phyloP scores from a whole-genome alignment of 2,113 vertebrate genomes.

The Ahaetulla prasina region DNA sequence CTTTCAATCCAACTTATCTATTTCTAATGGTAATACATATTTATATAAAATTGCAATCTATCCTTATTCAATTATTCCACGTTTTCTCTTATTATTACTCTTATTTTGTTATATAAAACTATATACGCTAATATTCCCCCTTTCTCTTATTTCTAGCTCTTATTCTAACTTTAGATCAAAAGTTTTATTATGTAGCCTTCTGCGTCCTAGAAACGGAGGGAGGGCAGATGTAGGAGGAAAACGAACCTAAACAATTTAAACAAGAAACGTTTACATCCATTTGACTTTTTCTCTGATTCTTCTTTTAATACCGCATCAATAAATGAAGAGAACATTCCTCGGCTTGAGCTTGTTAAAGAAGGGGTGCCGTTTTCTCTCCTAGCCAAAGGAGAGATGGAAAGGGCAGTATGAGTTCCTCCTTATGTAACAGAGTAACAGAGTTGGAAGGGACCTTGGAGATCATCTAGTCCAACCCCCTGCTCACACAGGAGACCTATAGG shows the following conservation, averaged over 20 bases:
- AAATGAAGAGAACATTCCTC: constrained; percentile 36
- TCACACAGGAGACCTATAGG: too few species aligned
- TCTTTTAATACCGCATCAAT: constrained; percentile 26
- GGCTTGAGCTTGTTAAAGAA: constrained; percentile 29
- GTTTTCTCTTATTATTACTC: too few species aligned
- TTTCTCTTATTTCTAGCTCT: too few species aligned
- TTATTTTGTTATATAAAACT: too few species aligned
- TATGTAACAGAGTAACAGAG: not conserved
- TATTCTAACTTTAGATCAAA: not conserved
- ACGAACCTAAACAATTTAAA: not conserved
- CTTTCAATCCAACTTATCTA: too few species aligned
- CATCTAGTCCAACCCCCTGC: too few species aligned
- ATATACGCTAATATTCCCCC: too few species aligned
- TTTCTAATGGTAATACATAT: too few species aligned
- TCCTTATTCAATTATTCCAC: too few species aligned
- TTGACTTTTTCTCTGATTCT: constrained; percentile 6
- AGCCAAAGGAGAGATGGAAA: constrained; percentile 14
- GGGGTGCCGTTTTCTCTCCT: constrained; percentile 18
- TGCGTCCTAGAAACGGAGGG: constrained; percentile 23
- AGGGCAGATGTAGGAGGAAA: not conserved
- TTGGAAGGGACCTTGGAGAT: too few species aligned
- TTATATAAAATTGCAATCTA: too few species aligned
- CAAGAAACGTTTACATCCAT: constrained; percentile 22
- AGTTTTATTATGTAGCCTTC: not conserved
- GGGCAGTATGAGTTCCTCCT: constrained; percentile 30